Percentiles rank a stretch among this genome's conserved stretches.
Evolutionary conservation across 2,888 invertebrate genomes (phyloP).

Genomic region (Megamerina dolium): DNA sequence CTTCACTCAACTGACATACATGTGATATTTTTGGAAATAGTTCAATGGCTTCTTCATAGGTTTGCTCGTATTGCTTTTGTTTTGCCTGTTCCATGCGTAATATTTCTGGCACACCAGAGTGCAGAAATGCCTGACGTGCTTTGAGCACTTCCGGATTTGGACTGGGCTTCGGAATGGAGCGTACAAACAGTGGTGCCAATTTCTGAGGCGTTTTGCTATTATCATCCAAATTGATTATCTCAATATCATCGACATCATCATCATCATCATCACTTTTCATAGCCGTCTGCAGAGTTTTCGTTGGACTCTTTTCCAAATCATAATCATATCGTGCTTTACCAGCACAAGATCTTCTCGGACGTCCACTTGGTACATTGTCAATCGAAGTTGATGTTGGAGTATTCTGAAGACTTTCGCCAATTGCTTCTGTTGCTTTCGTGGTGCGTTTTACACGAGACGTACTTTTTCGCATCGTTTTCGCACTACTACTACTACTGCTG

Average conservation of each 20-base stretch:
- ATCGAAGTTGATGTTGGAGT: background rate
- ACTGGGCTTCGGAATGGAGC: conserved; percentile 53
- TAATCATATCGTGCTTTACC: conserved; percentile 42
- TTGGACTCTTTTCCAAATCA: conserved; percentile 34
- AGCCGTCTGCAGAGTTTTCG: conserved; percentile 16
- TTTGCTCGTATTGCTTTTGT: conserved; percentile 49
- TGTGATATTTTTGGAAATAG: conserved; percentile 62
- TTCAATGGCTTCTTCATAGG: conserved; percentile 43
- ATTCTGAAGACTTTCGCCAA: too few relatives aligned
- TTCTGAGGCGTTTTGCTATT: conserved; percentile 49
- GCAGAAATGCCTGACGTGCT: conserved; percentile 64
- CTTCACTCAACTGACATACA: conserved; percentile 53
- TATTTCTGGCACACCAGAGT: conserved; percentile 65
- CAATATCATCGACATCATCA: conserved; percentile 11
- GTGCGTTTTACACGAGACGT: background rate
- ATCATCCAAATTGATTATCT: conserved; percentile 36
- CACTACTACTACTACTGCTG: background rate
- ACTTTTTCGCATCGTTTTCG: background rate
- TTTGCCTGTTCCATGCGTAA: conserved; percentile 55
- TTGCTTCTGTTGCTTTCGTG: background rate
- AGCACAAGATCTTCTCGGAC: conserved; percentile 40
- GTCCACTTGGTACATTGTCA: conserved; percentile 26
- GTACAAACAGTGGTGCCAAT: conserved; percentile 67
- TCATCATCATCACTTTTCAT: background rate
- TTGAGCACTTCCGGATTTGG: conserved; percentile 55